A percentile compares a stretch with the other conserved stretches of the same genome.
Conservation (phyloP, 1,140 invertebrate species). For the Calliopsis andreniformis region DNA sequence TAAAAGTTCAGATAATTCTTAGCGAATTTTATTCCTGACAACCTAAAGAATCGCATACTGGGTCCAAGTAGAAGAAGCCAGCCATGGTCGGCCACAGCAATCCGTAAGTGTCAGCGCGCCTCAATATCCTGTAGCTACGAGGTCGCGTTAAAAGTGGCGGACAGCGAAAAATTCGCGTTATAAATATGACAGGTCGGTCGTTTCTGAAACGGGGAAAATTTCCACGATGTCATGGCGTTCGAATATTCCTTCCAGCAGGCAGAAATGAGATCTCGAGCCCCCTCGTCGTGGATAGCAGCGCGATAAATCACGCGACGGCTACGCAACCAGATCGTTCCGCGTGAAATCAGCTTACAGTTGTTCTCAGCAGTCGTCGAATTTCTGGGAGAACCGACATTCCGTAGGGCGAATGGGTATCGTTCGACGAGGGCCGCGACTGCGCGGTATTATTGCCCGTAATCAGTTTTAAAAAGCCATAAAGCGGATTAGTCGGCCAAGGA, state of each 20-base stretch:
- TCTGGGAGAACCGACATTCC: constrained; percentile 1
- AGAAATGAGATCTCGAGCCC: constrained; percentile 4
- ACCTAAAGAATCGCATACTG: too few relatives aligned
- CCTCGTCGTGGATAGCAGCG: not conserved
- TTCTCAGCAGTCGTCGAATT: constrained; percentile 17
- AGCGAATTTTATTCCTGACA: too few relatives aligned
- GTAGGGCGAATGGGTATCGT: too few relatives aligned
- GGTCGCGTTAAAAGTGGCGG: constrained; percentile 27
- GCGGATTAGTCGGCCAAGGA: constrained; percentile 61
- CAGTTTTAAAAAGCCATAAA: constrained; percentile 70
- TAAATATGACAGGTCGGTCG: constrained; percentile 29
- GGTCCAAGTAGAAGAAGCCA: not conserved
- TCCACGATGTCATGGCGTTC: not conserved
- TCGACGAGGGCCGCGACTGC: too few relatives aligned
- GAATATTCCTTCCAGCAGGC: not conserved
- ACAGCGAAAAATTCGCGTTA: constrained; percentile 42
- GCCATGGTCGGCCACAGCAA: constrained; percentile 3
- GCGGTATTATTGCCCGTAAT: constrained; percentile 53
- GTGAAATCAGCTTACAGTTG: constrained; percentile 24
- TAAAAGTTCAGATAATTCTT: too few relatives aligned
- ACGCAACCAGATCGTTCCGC: not conserved
- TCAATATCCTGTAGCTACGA: constrained; percentile 19
- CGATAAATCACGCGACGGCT: constrained; percentile 11
- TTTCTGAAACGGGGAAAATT: not conserved
- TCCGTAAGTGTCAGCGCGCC: constrained; percentile 33